phyloP scores from a whole-genome alignment of 2,888 invertebrate genomes.

The Luperina nickerlii region DNA sequence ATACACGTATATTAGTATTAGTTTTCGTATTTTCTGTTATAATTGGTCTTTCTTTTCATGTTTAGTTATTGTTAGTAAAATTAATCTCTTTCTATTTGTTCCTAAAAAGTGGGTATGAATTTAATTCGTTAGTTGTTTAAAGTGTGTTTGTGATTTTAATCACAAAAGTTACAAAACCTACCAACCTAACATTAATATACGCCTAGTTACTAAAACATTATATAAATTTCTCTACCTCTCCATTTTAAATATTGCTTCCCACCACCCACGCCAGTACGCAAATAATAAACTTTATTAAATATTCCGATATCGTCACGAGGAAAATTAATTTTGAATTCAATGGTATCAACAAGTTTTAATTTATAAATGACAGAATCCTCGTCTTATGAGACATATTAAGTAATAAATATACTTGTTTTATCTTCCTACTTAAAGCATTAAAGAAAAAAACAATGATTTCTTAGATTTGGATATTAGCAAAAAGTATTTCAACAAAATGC shows the following conservation, averaged over 20 bases:
- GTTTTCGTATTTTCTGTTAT: slow-evolving; percentile 22
- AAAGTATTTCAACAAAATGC: background rate
- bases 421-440: background rate
- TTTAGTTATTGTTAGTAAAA: background rate
- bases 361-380: slow-evolving; percentile 5
- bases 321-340: slow-evolving; percentile 36
- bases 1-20: slow-evolving; percentile 33
- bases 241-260: slow-evolving; percentile 33
- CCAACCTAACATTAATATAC: background rate
- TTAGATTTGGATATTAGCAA: background rate
- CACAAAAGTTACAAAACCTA: slow-evolving; percentile 21
- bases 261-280: slow-evolving; percentile 22
- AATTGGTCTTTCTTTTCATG: background rate
- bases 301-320: slow-evolving; percentile 10
- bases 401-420: background rate
- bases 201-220: slow-evolving; percentile 17
- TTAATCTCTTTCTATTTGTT: background rate
- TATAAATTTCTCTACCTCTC: slow-evolving; percentile 11
- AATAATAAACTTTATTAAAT: slow-evolving; percentile 29
- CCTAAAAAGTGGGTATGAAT: background rate
- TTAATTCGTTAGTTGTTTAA: slow-evolving; percentile 2
- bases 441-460: background rate
- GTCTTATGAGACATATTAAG: background rate
- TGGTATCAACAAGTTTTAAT: slow-evolving; percentile 30
- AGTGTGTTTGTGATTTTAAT: slow-evolving; percentile 38